These are phyloP conservation scores for Aethina tumida DNA, from an alignment of 1,140 invertebrate genomes.

Conservation along the genomic window DNA sequence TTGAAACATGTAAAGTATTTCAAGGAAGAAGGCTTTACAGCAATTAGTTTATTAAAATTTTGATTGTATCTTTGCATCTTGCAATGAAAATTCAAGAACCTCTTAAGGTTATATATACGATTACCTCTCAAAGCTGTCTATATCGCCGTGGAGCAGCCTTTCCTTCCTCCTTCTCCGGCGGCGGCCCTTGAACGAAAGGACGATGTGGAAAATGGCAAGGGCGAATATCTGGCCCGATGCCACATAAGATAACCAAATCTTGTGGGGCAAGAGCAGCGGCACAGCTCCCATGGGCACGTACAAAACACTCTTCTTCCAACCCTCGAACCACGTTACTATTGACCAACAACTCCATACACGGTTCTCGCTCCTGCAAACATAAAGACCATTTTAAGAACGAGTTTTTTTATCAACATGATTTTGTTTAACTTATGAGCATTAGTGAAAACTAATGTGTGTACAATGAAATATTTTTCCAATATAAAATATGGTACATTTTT, in stretches of 20 bases:
- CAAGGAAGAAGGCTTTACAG: too few relatives aligned
- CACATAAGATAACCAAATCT: slow-evolving; percentile 32
- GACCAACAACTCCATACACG: slow-evolving; percentile 28
- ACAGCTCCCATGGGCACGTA: slow-evolving; percentile 28
- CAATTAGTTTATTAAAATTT: too few relatives aligned
- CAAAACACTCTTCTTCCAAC: slow-evolving; percentile 31
- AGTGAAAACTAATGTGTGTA: too few relatives aligned
- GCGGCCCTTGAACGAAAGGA: slow-evolving; percentile 23
- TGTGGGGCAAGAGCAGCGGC: slow-evolving; percentile 30
- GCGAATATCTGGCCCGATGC: slow-evolving; percentile 26
- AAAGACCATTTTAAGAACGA: too few relatives aligned
- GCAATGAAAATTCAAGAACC: not conserved
- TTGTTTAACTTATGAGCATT: too few relatives aligned
- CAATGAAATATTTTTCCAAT: too few relatives aligned
- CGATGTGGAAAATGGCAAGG: slow-evolving; percentile 28
- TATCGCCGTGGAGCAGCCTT: slow-evolving; percentile 24
- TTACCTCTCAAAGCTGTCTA: slow-evolving; percentile 34
- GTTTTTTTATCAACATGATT: too few relatives aligned
- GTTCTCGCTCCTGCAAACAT: slow-evolving; percentile 28
- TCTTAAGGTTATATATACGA: not conserved
- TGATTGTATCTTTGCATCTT: too few relatives aligned
- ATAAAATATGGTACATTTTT: too few relatives aligned
- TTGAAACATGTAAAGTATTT: too few relatives aligned
- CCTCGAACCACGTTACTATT: slow-evolving; percentile 23
- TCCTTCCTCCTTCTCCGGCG: slow-evolving; percentile 20